Evolutionary conservation across 2,797 vertebrate species (phyloP), one percentile per base, ranked within the genome.

Genomic region (Amblyopsis hoosieri): DNA sequence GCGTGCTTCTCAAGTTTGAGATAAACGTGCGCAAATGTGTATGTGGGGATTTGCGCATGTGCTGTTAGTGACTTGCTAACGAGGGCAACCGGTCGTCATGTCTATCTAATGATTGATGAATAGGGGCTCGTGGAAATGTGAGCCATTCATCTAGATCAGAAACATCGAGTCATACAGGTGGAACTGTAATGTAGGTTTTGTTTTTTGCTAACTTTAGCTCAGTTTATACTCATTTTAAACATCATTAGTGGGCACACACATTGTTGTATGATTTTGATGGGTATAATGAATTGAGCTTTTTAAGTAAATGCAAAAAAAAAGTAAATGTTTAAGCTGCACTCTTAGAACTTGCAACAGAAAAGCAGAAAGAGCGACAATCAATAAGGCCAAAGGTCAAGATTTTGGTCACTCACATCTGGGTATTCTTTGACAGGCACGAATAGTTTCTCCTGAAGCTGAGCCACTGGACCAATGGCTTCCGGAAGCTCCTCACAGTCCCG

Each of bases 401-500:
- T 58, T 11, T 1, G 64, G 47, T 29, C 78, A 91, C 97, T 99
- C 93, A 99, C 98, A 74, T 99, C 98, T 59, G 98, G 98, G 85
- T 94, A 99, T 91, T 99, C 98, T 93, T 99, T 99, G 82, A 99
- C 97, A 81, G 97, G 97, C 91, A 99, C 97, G 75, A 96, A 99
- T 83, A 99, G 98, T 89, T 99, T 99, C 91, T 99, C 97, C 91
- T 99, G 98, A 85, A 99, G 94, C 87, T 99, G 97, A 73, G 98
- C 97, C 86, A 97, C 93, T 54, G 97, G 96, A 75, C 98, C 98
- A 82, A 96, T 91, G 14, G 95, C 96, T 62, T 99, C 98, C 0
- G 98, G 98, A 69, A 99, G 91, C 79, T 98, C 97, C 69, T 91
- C 88, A 80, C 96, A 93, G 89, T 94, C 96, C 87, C 95, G 94